Evolutionary conservation across 2,888 invertebrate genomes (phyloP), one percentile per base, ranked within the genome.

Genomic region (Podotricha telesiphe): DNA sequence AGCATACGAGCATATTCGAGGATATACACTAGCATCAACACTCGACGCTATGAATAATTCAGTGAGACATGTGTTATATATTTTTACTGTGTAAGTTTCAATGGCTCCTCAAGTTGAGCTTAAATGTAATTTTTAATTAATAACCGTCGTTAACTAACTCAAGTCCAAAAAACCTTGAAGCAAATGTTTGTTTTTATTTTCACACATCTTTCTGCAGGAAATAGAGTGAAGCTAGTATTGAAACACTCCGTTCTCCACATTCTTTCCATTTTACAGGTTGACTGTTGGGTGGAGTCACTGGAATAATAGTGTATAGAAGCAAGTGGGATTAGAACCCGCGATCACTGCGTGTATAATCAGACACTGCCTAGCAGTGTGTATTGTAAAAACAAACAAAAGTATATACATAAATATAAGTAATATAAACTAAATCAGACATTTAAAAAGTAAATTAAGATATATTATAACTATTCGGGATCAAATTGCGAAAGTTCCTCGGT

Each of bases 11-110:
- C 6, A 37, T 37, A 37, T 37, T 37, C 2, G 13, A 13, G 42
- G 42, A 58, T 37, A 61, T 53, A 58, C 51, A 28, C 40, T 48
- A 37, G 42, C 34, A n/a, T 58, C 65, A 45, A 34, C 48, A 68
- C 65, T 53, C 42, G 28, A n/a, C 45, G 51, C 64, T 10, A 65
- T 69, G 65, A 65, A 69, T 69, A 65, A 69, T 69, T 61, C 69
- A 69, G 42, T 28, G 19, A 19, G 22, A 51, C 50, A 15, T 17
- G 50, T 53, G 55, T 53, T 51, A 61, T 69, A 37, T 50, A 59
- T 69, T 69, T 61, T 59, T 37, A 59, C 50, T 3, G 20, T n/a
- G 19, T 42, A 56, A 65, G 56, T n/a, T 22, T 28, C 22, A 22
- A 59, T 66, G 47, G 19, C 40, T 17, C 20, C 6, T 59, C 22